Conservation (phyloP, 2,113 vertebrate species). For the Lepisosteus osseus region DNA sequence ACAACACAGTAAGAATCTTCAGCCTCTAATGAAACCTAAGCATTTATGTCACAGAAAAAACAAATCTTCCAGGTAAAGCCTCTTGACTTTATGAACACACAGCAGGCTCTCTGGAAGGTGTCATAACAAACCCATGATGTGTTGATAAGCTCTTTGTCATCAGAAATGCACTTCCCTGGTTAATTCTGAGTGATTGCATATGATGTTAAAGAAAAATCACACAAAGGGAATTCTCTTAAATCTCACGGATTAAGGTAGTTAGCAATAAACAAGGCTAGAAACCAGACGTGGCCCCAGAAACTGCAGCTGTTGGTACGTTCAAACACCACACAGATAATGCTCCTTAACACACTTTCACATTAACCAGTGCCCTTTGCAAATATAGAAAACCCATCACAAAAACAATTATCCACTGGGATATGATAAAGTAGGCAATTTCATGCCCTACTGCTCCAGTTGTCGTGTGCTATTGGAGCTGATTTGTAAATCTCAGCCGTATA, state of each 20-base stretch:
- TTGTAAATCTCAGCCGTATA: constrained; percentile 50
- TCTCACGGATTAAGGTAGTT: constrained; percentile 39
- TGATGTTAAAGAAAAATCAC: background rate
- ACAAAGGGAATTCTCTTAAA: constrained; percentile 34
- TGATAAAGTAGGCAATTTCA: constrained; percentile 71
- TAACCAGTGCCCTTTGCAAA: constrained; percentile 44
- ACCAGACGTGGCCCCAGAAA: constrained; percentile 37
- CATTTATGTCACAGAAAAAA: too few species aligned
- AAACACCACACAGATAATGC: constrained; percentile 28
- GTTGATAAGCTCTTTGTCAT: background rate
- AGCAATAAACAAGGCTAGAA: constrained; percentile 27
- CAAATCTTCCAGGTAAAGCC: too few species aligned
- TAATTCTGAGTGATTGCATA: background rate
- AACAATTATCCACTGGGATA: constrained; percentile 58
- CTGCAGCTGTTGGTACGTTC: constrained; percentile 39
- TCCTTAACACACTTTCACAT: constrained; percentile 34
- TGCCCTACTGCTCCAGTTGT: constrained; percentile 61
- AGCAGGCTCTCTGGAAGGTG: too few species aligned
- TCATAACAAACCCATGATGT: background rate
- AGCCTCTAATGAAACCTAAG: too few species aligned
- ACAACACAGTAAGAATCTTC: too few species aligned
- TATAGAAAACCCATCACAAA: constrained; percentile 49
- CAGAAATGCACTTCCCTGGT: background rate
- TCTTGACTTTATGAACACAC: too few species aligned
- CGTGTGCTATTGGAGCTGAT: constrained; percentile 48